Conservation (phyloP, 2,797 vertebrate genomes). For the Pseudochromis fuscus region DNA sequence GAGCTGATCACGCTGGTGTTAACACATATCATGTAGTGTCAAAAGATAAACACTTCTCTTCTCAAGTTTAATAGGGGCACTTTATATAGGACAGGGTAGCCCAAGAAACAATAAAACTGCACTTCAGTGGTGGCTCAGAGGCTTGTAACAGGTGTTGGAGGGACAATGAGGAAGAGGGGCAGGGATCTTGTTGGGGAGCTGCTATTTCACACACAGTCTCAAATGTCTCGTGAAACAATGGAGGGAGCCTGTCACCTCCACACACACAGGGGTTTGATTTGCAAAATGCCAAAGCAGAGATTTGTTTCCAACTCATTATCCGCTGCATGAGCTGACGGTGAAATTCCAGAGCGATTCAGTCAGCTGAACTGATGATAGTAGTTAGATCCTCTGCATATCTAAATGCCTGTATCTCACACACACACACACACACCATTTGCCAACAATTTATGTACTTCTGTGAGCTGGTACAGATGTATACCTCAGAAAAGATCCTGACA, state of each 20-base stretch:
- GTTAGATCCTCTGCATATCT: neutral
- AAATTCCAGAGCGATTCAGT: constrained; percentile 9
- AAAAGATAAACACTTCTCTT: constrained; percentile 66
- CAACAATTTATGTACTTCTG: too few species aligned
- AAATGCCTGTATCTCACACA: too few species aligned
- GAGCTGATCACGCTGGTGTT: constrained; percentile 63
- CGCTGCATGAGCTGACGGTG: neutral
- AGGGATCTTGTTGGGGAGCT: constrained; percentile 54
- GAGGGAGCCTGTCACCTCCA: constrained; percentile 33
- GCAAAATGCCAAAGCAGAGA: constrained; percentile 34
- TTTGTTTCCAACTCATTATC: constrained; percentile 22
- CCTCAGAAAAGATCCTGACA: too few species aligned
- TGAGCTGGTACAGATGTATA: too few species aligned
- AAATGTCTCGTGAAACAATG: constrained; percentile 64
- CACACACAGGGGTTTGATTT: constrained; percentile 20
- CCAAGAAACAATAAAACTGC: constrained; percentile 54
- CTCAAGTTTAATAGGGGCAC: constrained; percentile 65
- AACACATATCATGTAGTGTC: constrained; percentile 57
- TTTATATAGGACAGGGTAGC: constrained; percentile 51
- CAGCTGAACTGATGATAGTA: neutral
- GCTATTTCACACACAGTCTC: constrained; percentile 66
- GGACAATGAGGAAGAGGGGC: constrained; percentile 67
- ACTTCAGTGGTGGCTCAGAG: constrained; percentile 46
- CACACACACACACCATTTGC: neutral
- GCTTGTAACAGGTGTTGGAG: constrained; percentile 59